These are phyloP conservation scores for Ophion slaviceki DNA, from an alignment of 2,888 invertebrate species.

Conservation along the genomic window DNA sequence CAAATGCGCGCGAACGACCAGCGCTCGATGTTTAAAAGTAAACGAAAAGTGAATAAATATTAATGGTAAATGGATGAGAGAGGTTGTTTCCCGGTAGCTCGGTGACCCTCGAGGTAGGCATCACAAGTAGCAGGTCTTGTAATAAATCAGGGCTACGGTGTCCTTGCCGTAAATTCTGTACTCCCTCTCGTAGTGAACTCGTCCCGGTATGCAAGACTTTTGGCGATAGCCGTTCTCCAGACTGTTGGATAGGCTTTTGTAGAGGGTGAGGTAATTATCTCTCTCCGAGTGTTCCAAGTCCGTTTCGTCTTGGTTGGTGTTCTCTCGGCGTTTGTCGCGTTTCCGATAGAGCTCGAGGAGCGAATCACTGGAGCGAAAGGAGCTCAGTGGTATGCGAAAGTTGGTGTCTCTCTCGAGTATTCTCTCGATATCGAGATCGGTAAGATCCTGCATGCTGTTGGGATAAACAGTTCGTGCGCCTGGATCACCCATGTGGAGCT, in stretches of 20 bases:
- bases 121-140: slow-evolving; percentile 83
- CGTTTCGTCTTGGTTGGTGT: slow-evolving; percentile 55
- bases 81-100: neutral
- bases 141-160: slow-evolving; percentile 82
- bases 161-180: slow-evolving; percentile 82
- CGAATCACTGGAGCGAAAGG: slow-evolving; percentile 59
- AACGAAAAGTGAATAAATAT: slow-evolving; percentile 21
- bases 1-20: slow-evolving; percentile 47
- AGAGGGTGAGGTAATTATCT: slow-evolving; percentile 76
- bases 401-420: slow-evolving; percentile 75
- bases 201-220: slow-evolving; percentile 77
- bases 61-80: neutral
- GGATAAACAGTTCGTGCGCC: slow-evolving; percentile 73
- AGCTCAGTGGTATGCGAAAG: slow-evolving; percentile 66
- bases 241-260: slow-evolving; percentile 74
- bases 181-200: slow-evolving; percentile 82
- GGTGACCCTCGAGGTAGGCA: slow-evolving; percentile 62
- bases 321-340: slow-evolving; percentile 47
- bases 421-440: slow-evolving; percentile 79
- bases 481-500: slow-evolving; percentile 54
- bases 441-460: slow-evolving; percentile 79
- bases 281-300: neutral
- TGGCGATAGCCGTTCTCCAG: slow-evolving; percentile 71
- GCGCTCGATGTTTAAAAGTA: slow-evolving; percentile 34
- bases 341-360: slow-evolving; percentile 60